Conservation (phyloP, 2,888 invertebrate genomes). For the Beris chalybata region DNA sequence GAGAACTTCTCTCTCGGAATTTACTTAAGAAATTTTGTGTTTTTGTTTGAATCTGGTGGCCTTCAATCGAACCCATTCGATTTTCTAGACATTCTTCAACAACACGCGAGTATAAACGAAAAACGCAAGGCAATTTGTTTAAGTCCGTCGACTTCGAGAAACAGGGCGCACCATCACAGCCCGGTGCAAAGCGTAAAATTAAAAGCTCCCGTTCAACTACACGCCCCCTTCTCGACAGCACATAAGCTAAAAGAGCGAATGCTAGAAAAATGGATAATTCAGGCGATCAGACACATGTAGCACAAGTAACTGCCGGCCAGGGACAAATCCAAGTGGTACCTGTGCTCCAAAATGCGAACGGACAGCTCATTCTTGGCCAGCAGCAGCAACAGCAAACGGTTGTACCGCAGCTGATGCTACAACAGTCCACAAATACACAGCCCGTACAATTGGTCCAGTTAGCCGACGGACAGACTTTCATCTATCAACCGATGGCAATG, state of each 20-base stretch:
- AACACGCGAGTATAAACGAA: conserved; percentile 40
- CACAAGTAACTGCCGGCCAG: conserved; percentile 35
- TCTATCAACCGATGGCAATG: conserved; percentile 72
- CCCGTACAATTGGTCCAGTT: conserved; percentile 83
- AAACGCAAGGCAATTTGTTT: background rate
- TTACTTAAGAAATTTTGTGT: conserved; percentile 42
- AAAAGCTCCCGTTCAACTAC: background rate
- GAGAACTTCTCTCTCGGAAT: conserved; percentile 12
- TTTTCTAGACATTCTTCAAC: conserved; percentile 53
- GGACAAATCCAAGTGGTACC: conserved; percentile 40
- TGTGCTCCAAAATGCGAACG: conserved; percentile 38
- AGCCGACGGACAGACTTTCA: conserved; percentile 90
- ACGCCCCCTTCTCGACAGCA: conserved; percentile 31
- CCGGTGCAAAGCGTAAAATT: background rate
- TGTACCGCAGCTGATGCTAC: conserved; percentile 54
- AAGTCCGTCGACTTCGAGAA: no score
- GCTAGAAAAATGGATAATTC: conserved; percentile 39
- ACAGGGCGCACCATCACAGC: background rate
- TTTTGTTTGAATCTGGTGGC: conserved; percentile 43
- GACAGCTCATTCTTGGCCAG: conserved; percentile 54
- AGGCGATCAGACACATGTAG: conserved; percentile 26
- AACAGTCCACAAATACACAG: conserved; percentile 48
- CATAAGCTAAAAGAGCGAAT: conserved; percentile 45
- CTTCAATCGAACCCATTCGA: conserved; percentile 52
- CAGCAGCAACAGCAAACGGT: conserved; percentile 48